These are phyloP conservation scores for Dipodomys ordii DNA, from an alignment of 2,113 vertebrate genomes.

Conservation along the genomic window DNA sequence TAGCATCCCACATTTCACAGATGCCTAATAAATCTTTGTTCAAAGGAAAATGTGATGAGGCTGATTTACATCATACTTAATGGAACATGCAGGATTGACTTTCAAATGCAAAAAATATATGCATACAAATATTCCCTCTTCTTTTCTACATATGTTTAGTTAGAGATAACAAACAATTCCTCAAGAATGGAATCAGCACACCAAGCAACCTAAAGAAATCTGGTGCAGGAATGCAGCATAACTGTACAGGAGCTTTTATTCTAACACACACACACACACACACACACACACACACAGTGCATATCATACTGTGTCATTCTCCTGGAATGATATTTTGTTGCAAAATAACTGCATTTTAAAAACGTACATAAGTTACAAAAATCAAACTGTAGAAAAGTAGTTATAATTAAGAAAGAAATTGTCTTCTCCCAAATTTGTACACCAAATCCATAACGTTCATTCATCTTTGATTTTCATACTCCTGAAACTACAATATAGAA, in stretches of 20 bases:
- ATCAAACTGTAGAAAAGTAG: not conserved
- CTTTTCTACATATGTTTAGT: not conserved
- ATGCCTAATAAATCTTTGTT: constrained; percentile 7
- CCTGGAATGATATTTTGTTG: not conserved
- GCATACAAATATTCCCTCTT: not conserved
- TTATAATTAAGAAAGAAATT: not conserved
- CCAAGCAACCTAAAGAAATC: not conserved
- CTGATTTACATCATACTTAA: constrained; percentile 9
- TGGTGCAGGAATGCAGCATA: not conserved
- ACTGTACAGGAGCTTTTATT: not conserved
- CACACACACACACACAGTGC: too few relatives aligned
- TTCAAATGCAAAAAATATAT: constrained; percentile 28
- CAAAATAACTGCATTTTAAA: not conserved
- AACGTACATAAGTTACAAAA: not conserved
- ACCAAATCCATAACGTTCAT: not conserved
- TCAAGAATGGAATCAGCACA: not conserved
- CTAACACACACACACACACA: too few relatives aligned
- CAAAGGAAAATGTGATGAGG: constrained; percentile 6
- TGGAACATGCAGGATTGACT: not conserved
- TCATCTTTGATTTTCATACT: not conserved
- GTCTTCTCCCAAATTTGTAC: not conserved
- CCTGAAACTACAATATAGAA: not conserved
- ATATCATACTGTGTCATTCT: not conserved
- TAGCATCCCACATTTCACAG: not conserved
- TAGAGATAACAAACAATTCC: not conserved